Evolutionary conservation across 2,797 vertebrate genomes (phyloP), one percentile per base, ranked within the genome.

Genomic region (Poecile montanus): DNA sequence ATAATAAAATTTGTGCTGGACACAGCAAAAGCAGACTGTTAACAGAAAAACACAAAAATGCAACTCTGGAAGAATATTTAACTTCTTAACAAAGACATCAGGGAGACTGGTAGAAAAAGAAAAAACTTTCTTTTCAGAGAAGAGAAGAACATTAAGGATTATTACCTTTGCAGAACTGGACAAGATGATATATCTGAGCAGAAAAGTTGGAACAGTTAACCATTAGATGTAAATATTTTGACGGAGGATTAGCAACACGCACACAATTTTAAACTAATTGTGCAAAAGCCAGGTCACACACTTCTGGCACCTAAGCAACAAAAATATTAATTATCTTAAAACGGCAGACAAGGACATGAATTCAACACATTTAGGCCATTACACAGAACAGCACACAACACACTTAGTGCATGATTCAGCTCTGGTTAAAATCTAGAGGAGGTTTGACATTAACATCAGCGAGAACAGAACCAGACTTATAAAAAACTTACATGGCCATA

Each of bases 201-300:
- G 58, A 34, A 84, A 65, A 84, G n/a, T 4, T 50, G 53, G 23
- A 93, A 75, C 16, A 25, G 27, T 54, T 57, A 18, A 40, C 26
- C 38, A 58, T 23, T 22, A 61, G 6, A 78, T 21, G 10, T 42
- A 74, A 91, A 80, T 53, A 78, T 72, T 75, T 72, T 74, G 58
- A 91, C 16, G 1, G 38, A 65, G 44, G 34, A 26, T 73, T 63
- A 68, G 16, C 20, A 75, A 58, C 1, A 3, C 0, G 0, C 36
- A 75, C 9, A 54, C 21, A 26, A 22, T 36, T 82, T 58, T 36
- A 75, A 80, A 75, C 27, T 36, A 57, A 36, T 4, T 65, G n/a
- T 36, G 13, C 50, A 93, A 90, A 93, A 88, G 40, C 21, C 53
- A 84, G 25, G 54, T 74, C 58, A 68, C 27, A 32, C 8, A 14